These are phyloP conservation scores for Pseudoips prasinana DNA, from an alignment of 2,888 invertebrate species.

Conservation along the genomic window DNA sequence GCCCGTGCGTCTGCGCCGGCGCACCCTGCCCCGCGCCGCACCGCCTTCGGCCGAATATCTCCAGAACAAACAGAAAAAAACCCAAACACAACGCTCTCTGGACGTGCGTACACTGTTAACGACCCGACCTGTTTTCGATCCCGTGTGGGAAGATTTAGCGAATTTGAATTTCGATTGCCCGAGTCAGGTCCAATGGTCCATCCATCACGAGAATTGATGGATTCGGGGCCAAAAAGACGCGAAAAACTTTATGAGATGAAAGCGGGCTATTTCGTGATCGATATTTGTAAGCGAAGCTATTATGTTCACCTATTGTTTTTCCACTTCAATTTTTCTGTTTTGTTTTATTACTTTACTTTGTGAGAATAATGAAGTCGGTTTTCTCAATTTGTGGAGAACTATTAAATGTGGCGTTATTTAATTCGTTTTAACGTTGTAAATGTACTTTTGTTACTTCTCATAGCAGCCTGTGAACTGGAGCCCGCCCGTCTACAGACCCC, in stretches of 20 bases:
- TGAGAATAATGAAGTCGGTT: no score
- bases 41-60: conserved; percentile 65
- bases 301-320: conserved; percentile 56
- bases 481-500: conserved; percentile 19
- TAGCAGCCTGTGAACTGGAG: no score
- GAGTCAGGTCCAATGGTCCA: conserved; percentile 63
- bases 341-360: conserved; percentile 14
- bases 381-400: no score
- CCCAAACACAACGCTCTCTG: conserved; percentile 48
- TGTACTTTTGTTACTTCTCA: no score
- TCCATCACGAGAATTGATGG: conserved; percentile 81
- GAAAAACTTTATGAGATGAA: conserved; percentile 67
- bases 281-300: conserved; percentile 70
- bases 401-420: no score
- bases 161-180: conserved; percentile 80
- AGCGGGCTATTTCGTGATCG: conserved; percentile 66
- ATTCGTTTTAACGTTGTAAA: no score
- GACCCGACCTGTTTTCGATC: conserved; percentile 74
- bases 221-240: conserved; percentile 75
- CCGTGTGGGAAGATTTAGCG: conserved; percentile 81
- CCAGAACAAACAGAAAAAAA: conserved; percentile 71
- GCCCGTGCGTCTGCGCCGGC: conserved; percentile 75
- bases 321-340: conserved; percentile 23
- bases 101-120: conserved; percentile 69
- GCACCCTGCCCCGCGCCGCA: conserved; percentile 37